Conservation (phyloP, 2,888 invertebrate species). For the Conchocele bisecta region DNA sequence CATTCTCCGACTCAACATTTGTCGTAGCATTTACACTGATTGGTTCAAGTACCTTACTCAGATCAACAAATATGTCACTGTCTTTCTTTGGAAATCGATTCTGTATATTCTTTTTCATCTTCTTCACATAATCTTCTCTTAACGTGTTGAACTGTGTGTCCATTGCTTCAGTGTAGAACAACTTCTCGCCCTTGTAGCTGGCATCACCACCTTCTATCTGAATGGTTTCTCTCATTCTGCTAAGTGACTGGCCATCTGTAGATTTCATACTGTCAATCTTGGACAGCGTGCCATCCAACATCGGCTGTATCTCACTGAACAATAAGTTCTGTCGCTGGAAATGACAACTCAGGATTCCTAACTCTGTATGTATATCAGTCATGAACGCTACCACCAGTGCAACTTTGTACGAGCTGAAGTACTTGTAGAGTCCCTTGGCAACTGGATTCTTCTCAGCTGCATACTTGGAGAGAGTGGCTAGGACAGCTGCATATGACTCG, state of each 20-base stretch:
- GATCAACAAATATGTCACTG: slow-evolving; percentile 20
- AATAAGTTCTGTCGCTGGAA: slow-evolving; percentile 37
- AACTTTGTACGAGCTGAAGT: slow-evolving; percentile 32
- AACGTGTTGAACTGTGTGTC: slow-evolving; percentile 20
- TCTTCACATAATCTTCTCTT: slow-evolving; percentile 7
- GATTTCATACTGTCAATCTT: slow-evolving; percentile 12
- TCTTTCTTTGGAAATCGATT: slow-evolving; percentile 29
- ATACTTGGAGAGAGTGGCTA: slow-evolving; percentile 21
- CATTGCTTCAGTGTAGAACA: slow-evolving; percentile 3
- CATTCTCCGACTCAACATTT: too few species aligned
- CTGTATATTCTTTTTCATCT: slow-evolving; percentile 29
- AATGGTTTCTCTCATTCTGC: slow-evolving; percentile 21
- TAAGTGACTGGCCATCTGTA: slow-evolving; percentile 15
- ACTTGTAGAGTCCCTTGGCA: background rate
- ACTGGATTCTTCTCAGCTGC: slow-evolving; percentile 18
- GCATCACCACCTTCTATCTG: slow-evolving; percentile 1
- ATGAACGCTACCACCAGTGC: slow-evolving; percentile 35
- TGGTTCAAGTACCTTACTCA: slow-evolving; percentile 27
- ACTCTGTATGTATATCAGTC: slow-evolving; percentile 43
- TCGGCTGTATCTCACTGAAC: slow-evolving; percentile 43
- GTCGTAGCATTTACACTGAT: background rate
- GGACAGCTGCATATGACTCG: slow-evolving; percentile 12
- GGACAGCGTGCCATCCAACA: slow-evolving; percentile 28
- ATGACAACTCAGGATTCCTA: slow-evolving; percentile 24
- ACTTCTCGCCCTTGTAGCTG: slow-evolving; percentile 17